These are phyloP conservation scores for Drepana falcataria DNA, from an alignment of 2,888 invertebrate genomes.

Conservation along the genomic window DNA sequence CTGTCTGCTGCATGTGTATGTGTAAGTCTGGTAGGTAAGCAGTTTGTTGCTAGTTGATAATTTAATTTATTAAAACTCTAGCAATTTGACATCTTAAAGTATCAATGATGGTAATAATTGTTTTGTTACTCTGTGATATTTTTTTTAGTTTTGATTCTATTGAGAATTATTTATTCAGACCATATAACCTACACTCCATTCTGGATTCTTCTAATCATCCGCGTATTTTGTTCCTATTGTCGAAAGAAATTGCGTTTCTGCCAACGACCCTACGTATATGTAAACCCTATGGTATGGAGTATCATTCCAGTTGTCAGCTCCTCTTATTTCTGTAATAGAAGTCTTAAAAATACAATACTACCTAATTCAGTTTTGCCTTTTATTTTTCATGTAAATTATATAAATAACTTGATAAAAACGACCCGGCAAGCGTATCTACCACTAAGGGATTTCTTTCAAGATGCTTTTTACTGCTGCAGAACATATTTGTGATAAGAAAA, in stretches of 20 bases:
- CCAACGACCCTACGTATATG: no score
- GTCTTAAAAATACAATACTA: no score
- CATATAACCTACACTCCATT: neutral
- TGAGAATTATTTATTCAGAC: conserved; percentile 49
- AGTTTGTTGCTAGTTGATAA: conserved; percentile 33
- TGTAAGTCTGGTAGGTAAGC: conserved; percentile 39
- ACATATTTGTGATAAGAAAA: no score
- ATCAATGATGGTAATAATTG: conserved; percentile 28
- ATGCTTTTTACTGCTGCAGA: no score
- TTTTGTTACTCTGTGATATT: conserved; percentile 72
- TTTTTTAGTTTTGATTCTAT: conserved; percentile 55
- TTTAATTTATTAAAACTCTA: conserved; percentile 38
- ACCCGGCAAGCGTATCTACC: no score
- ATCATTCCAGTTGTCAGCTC: neutral
- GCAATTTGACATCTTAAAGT: conserved; percentile 21
- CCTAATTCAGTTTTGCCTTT: no score
- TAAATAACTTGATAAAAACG: no score
- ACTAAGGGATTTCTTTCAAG: no score
- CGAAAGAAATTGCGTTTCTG: no score
- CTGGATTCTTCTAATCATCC: no score
- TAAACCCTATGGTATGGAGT: neutral
- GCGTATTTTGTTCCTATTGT: no score
- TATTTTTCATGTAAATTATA: no score
- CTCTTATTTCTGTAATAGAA: neutral
- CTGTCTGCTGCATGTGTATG: conserved; percentile 25